Conservation (phyloP, 1,140 invertebrate genomes). For the Andricus grossulariae region DNA sequence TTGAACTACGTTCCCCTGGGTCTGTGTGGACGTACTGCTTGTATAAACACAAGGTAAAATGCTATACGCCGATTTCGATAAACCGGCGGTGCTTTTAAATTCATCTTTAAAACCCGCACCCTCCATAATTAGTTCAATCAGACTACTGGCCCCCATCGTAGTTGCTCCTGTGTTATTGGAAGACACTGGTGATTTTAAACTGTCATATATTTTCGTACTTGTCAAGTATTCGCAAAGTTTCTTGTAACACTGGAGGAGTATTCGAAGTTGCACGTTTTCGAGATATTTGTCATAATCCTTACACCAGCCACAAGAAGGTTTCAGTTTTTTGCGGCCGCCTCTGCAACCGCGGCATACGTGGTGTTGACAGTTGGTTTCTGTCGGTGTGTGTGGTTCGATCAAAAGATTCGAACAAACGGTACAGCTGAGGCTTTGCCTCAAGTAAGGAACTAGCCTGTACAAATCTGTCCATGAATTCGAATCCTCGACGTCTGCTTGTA, state of each 20-base stretch:
- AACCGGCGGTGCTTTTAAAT: conserved; percentile 82
- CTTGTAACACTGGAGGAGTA: conserved; percentile 91
- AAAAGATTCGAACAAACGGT: conserved; percentile 91
- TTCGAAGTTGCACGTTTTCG: conserved; percentile 88
- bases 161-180: conserved; percentile 75
- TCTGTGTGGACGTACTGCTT: conserved; percentile 82
- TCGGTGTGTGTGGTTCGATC: conserved; percentile 88
- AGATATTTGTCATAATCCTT: conserved; percentile 88
- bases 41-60: conserved; percentile 85
- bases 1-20: conserved; percentile 73
- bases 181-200: conserved; percentile 73
- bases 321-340: conserved; percentile 89
- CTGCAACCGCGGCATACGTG: conserved; percentile 89
- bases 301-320: conserved; percentile 90
- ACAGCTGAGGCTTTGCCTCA: conserved; percentile 91
- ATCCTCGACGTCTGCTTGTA: conserved; percentile 83
- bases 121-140: conserved; percentile 87
- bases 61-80: conserved; percentile 83
- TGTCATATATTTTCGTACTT: conserved; percentile 82
- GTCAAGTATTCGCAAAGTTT: conserved; percentile 90
- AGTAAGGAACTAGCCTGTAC: conserved; percentile 87
- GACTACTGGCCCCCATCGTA: conserved; percentile 75
- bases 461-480: conserved; percentile 86
- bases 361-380: conserved; percentile 89
- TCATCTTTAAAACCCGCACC: conserved; percentile 87